Evolutionary conservation across 2,888 invertebrate genomes (phyloP).

Genomic region (Rosalia funebris): DNA sequence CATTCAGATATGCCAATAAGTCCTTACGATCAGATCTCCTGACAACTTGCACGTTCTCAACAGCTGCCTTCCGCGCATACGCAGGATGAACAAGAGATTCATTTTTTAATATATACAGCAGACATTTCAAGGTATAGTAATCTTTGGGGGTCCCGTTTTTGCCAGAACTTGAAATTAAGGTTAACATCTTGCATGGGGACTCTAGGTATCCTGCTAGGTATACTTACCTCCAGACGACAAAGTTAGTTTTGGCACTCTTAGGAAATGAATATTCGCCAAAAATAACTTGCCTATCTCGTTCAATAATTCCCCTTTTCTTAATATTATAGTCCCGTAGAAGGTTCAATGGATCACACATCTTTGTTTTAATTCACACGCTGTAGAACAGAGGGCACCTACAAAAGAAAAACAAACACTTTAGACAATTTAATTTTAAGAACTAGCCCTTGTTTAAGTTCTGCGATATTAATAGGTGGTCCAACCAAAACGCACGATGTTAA

Average conservation of each 20-base stretch:
- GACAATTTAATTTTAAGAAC: too few relatives aligned
- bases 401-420: too few relatives aligned
- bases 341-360: not conserved
- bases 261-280: constrained; percentile 99
- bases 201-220: too few relatives aligned
- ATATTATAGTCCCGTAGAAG: not conserved
- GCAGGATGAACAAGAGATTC: not conserved
- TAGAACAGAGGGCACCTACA: too few relatives aligned
- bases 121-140: not conserved
- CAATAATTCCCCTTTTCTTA: constrained; percentile 95
- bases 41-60: not conserved
- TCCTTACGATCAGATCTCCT: not conserved
- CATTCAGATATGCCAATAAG: not conserved
- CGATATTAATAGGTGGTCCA: too few relatives aligned
- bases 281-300: constrained; percentile 93
- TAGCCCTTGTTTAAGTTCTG: too few relatives aligned
- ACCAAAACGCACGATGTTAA: too few relatives aligned
- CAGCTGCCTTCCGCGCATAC: not conserved
- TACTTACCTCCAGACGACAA: constrained; percentile 70
- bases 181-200: too few relatives aligned
- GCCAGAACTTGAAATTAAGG: not conserved
- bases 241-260: constrained; percentile 97
- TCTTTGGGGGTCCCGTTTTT: not conserved
- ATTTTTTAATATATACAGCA: not conserved
- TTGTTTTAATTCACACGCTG: not conserved